phyloP scores from a whole-genome alignment of 2,797 vertebrate genomes.

The Ataeniobius toweri region DNA sequence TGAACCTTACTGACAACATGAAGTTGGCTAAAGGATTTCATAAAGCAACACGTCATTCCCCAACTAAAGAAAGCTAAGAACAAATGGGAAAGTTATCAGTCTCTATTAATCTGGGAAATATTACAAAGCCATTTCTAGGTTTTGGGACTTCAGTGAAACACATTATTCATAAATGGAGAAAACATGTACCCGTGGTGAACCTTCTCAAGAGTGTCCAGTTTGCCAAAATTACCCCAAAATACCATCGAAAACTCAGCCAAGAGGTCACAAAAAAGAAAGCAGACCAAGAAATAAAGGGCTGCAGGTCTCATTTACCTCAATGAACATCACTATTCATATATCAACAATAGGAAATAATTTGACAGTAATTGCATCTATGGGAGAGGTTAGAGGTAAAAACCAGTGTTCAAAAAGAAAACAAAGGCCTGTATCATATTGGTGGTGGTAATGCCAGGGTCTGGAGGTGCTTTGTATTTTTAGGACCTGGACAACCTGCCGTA shows the following conservation, averaged over 20 bases:
- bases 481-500: too few relatives aligned
- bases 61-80: background rate
- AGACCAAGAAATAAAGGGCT: background rate
- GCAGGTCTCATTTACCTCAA: background rate
- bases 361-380: background rate
- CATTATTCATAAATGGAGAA: background rate
- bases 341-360: background rate
- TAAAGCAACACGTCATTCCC: background rate
- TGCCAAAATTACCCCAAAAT: background rate
- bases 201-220: background rate
- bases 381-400: too few relatives aligned
- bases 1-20: background rate
- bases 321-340: background rate
- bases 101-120: background rate
- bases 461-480: too few relatives aligned
- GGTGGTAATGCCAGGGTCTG: too few relatives aligned
- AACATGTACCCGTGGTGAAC: background rate
- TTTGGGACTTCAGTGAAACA: background rate
- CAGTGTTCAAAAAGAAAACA: too few relatives aligned
- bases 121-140: background rate
- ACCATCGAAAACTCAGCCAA: background rate
- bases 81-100: background rate
- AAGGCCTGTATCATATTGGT: too few relatives aligned
- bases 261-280: background rate
- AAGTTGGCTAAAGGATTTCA: background rate